Evolutionary conservation across 2,113 vertebrate species (phyloP), one percentile per base, ranked within the genome.

Genomic region (Trematomus loennbergii): DNA sequence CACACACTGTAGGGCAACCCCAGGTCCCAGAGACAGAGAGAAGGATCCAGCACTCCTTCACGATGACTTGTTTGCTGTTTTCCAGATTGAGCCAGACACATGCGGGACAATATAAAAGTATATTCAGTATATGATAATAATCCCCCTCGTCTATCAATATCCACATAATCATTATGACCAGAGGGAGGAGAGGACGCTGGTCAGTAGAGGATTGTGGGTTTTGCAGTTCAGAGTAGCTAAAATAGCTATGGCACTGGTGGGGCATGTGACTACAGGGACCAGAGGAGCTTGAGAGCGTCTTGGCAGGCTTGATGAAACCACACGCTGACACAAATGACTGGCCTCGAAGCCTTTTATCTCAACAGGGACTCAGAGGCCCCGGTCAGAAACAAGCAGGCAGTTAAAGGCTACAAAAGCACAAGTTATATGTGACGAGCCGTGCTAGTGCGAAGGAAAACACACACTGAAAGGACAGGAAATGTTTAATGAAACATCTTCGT

Each of bases 131-230:
- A 88, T 61, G 82, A 92, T 93, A 94, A 94, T 92, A 91, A 94
- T 91, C 88, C 86, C 87, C 71, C 75, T 84, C 63, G 83, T 91
- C 92, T 92, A 92, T 91, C 91, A 92, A 91, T 92, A 89, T 88
- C 89, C 89, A 92, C 89, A 89, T 91, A 64, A 89, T 92, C 78
- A 93, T 91, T 89, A 92, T 93, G 87, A 88, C 74, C 85, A 72
- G 84, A 62, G 73, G 81, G 90, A 86, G 86, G 79, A 88, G 91
- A 90, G 87, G 90, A 88, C 49, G 82, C 89, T 90, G 93, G 86
- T 94, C 91, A 90, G 85, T 63, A 46, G 91, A 92, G 92, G 89
- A 92, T 91, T 93, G 88, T 94, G 93, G 93, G 88, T 88, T 93
- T 93, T 93, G 90, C 86, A 90, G 92, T 93, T 92, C 91, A 72